These are phyloP conservation scores for Telmatochromis sp. DNA, from an alignment of 2,113 vertebrate species.

Conservation along the genomic window DNA sequence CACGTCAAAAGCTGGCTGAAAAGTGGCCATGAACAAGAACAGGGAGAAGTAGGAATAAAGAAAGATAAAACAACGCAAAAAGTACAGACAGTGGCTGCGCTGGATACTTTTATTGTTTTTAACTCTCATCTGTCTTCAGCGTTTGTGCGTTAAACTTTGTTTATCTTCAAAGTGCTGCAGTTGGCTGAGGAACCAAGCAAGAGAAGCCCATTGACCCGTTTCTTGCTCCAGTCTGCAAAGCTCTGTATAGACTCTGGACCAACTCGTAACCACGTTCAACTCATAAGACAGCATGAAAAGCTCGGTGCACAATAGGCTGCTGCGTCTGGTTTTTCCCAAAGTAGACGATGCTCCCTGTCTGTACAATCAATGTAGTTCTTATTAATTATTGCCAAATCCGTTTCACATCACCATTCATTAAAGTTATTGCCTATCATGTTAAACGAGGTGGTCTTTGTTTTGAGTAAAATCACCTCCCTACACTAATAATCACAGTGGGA, in stretches of 20 bases:
- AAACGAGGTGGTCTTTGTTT: not conserved
- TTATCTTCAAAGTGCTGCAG: not conserved
- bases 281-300: not conserved
- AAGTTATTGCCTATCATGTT: not conserved
- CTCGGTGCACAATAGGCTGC: not conserved
- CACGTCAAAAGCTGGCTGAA: not conserved
- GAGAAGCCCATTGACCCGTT: not conserved
- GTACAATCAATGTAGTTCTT: not conserved
- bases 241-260: not conserved
- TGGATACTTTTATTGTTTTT: not conserved
- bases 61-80: rapidly evolving
- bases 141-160: not conserved
- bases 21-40: not conserved
- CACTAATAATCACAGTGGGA: not conserved
- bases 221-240: not conserved
- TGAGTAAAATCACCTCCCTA: not conserved
- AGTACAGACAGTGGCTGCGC: not conserved
- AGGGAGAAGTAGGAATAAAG: not conserved
- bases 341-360: not conserved
- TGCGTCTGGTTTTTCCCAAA: not conserved
- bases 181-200: not conserved
- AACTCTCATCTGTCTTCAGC: not conserved
- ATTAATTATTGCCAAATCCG: not conserved
- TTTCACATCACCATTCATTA: not conserved
- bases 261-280: not conserved